phyloP scores from a whole-genome alignment of 2,113 vertebrate genomes.

The Gavialis gangeticus region DNA sequence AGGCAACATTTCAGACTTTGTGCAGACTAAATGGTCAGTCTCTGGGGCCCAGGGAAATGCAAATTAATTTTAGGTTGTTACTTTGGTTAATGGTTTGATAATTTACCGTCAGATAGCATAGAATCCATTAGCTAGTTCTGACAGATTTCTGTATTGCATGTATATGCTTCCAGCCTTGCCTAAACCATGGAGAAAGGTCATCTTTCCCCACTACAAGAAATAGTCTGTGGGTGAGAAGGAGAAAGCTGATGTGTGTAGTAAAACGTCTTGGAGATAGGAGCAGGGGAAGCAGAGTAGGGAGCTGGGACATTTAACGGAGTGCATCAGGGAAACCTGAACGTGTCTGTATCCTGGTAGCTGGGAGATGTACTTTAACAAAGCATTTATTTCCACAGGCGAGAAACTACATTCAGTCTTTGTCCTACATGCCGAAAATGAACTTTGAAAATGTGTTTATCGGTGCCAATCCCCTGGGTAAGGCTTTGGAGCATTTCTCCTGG shows the following conservation, averaged over 20 bases:
- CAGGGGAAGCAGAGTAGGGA: not conserved
- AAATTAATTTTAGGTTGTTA: not conserved
- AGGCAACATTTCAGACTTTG: not conserved
- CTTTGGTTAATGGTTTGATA: not conserved
- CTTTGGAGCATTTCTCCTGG: not conserved
- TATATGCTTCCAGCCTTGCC: not conserved
- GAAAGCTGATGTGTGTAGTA: not conserved
- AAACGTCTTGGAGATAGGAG: not conserved
- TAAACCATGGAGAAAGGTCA: not conserved
- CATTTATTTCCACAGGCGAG: slow-evolving; percentile 87
- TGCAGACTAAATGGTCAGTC: fast-evolving
- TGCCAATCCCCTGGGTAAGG: slow-evolving; percentile 95
- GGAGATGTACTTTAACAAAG: slow-evolving; percentile 34
- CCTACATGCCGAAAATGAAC: slow-evolving; percentile 97
- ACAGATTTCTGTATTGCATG: not conserved
- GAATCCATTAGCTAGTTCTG: not conserved
- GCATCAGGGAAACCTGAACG: not conserved
- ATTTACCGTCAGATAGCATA: not conserved
- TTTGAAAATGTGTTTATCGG: slow-evolving; percentile 98
- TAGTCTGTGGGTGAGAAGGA: not conserved
- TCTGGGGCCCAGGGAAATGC: not conserved
- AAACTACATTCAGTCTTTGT: slow-evolving; percentile 96
- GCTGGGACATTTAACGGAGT: not conserved
- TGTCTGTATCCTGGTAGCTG: not conserved
- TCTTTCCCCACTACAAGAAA: not conserved